A percentile compares a stretch with the other conserved stretches of the same genome.
These are phyloP conservation scores for Merluccius polli DNA, from an alignment of 2,797 vertebrate species.

Conservation along the genomic window DNA sequence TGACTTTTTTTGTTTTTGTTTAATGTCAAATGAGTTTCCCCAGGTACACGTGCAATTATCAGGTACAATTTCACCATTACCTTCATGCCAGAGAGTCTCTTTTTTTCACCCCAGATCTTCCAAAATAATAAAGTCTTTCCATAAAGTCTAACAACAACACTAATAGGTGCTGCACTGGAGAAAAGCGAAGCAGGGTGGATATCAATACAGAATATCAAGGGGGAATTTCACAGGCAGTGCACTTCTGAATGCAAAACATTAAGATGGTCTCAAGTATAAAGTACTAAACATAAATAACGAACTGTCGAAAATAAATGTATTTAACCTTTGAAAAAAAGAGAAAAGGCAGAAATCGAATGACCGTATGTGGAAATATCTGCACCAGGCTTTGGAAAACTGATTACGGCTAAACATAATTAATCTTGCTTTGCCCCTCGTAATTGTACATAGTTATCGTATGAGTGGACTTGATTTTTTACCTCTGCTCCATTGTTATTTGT, in stretches of 20 bases:
- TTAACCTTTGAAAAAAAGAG: neutral
- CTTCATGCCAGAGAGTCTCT: neutral
- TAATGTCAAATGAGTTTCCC: neutral
- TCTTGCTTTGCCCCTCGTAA: constrained; percentile 15
- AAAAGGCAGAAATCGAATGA: neutral
- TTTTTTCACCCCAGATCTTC: neutral
- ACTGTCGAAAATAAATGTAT: neutral
- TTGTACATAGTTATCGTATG: constrained; percentile 36
- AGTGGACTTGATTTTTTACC: constrained; percentile 14
- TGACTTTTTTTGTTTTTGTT: neutral
- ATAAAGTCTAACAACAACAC: neutral
- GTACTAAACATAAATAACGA: neutral
- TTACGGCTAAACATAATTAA: neutral
- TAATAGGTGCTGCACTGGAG: neutral
- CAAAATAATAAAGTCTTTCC: neutral
- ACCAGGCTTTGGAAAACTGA: neutral
- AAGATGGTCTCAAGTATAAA: neutral
- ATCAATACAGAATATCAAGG: neutral
- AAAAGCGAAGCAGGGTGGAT: neutral
- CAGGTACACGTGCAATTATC: neutral
- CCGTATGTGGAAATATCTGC: neutral
- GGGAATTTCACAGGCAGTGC: neutral
- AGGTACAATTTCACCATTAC: neutral
- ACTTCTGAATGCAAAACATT: neutral
- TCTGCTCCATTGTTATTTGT: constrained; percentile 46